Evolutionary conservation across 2,888 invertebrate species (phyloP), one percentile per base, ranked within the genome.

Genomic region (Aethes cnicana): DNA sequence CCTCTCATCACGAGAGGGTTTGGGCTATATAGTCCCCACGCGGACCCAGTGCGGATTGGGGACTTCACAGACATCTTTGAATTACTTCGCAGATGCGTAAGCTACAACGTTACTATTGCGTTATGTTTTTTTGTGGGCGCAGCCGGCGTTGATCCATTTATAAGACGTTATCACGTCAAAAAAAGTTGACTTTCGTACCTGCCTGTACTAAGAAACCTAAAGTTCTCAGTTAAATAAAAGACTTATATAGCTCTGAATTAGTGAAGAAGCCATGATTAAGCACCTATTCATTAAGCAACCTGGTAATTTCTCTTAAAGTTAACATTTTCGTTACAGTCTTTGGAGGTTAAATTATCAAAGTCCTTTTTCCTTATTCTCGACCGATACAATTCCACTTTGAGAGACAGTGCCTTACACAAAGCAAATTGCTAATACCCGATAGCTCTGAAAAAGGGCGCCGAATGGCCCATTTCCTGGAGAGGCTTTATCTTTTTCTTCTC

Each of bases 371-470:
- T 74, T 76, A 74, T 73, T 72, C 72, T 50, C 61, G 56, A 62
- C 61, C 72, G 72, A 80, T 76, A 78, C 79, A 78, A 55, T 42
- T 47, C 52, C 48, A 57, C 78, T 76, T 68, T 69, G 72, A 62
- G 66, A 66, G 65, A 64, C 65, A 69, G 64, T 69, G 71, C 70
- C 72, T 72, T 74, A 76, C 75, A 81, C 80, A 84, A 81, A 81
- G 81, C 77, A 83, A 85, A 84, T 84, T 80, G 81, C 77, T 78
- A 81, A 79, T 80, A 78, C 79, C 70, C 79, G 73, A 83, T 82
- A 74, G 77, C 75, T 77, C 69, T 70, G 72, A 64, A 63, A 77
- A 78, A 79, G 78, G 76, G 77, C 77, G 65, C 69, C 59, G 76
- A 83, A 81, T 81, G 75, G 74, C 62, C 81, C 74, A 81, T 83